Evolutionary conservation across 1,140 invertebrate species (phyloP), one percentile per base, ranked within the genome.

Genomic region (Trialeurodes vaporariorum): DNA sequence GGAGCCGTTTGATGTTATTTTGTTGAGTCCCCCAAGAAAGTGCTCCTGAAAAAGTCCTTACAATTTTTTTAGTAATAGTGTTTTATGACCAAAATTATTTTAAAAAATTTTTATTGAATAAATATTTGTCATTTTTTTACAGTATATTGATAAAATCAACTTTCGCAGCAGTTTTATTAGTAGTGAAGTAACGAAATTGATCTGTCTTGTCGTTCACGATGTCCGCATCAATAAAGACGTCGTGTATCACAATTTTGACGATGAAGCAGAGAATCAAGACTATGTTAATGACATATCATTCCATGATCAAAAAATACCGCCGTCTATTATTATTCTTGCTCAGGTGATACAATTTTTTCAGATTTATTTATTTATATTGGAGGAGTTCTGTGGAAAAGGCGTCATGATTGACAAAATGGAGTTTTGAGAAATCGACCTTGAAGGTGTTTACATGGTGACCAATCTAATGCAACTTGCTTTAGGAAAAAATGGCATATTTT

Each of bases 81-180:
- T n/a, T n/a, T n/a, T n/a, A 61, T 2, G 21, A 67, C 21, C 1
- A 66, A 67, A 11, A 58, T 64, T 49, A 27, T 67, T n/a, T 59
- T 21, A 66, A 26, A 59, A 17, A 21, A 21, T 2, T 27, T 2
- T 40, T 23, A 17, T 25, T 60, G 26, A 62, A 9, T 34, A 63
- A 2, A 61, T 34, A 58, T 26, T 22, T 68, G 25, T 61, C 60
- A 40, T 64, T 69, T 70, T 73, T 40, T 80, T 82, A 34, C 72
- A 94, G 91, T 86, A 92, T 80, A 86, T 96, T 69, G 90, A 94
- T 73, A 87, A 92, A 77, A 85, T 94, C 66, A 88, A 90, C 73
- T 83, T 95, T 66, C 85, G 90, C 22, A 95, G 92, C 76, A 94
- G 92, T 79, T 88, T 94, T 75, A 85, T 95, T 66, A 95, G 92